These are phyloP conservation scores for Arrhamphus sclerolepis DNA, from an alignment of 2,797 vertebrate species.

Conservation along the genomic window DNA sequence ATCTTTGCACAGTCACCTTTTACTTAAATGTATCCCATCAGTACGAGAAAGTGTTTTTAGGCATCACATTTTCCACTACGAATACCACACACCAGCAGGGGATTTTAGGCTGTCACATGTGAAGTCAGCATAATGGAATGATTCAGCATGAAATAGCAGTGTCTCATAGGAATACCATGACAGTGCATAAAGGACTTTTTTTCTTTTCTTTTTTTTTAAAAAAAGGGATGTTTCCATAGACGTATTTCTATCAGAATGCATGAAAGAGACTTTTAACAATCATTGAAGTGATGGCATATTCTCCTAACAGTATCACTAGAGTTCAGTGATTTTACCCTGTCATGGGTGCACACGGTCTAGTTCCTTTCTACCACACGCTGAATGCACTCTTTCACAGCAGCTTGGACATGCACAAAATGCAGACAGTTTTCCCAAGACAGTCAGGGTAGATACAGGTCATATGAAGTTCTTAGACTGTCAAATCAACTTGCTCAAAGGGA, in stretches of 20 bases:
- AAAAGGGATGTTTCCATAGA: not conserved
- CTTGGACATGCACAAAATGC: conserved; percentile 42
- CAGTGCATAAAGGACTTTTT: conserved; percentile 16
- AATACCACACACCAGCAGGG: not conserved
- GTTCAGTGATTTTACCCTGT: conserved; percentile 30
- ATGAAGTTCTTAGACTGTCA: conserved; percentile 21
- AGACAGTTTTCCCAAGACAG: conserved; percentile 25
- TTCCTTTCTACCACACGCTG: conserved; percentile 49
- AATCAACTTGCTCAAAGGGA: conserved; percentile 9
- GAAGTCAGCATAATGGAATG: conserved; percentile 11
- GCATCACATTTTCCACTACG: conserved; percentile 6
- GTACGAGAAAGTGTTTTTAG: not conserved
- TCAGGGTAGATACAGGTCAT: conserved; percentile 26
- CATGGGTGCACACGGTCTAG: conserved; percentile 59
- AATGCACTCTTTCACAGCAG: conserved; percentile 73
- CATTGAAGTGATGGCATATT: not conserved
- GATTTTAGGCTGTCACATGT: conserved; percentile 1
- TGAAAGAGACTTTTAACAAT: conserved; percentile 4
- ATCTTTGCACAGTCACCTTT: no score
- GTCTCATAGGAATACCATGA: conserved; percentile 17
- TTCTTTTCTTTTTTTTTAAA: conserved; percentile 2
- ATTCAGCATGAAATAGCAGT: conserved; percentile 23
- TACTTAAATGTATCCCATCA: no score
- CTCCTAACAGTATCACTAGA: not conserved
- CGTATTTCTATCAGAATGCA: not conserved